A percentile compares a stretch with the other conserved stretches of the same genome.
Conservation (phyloP, 2,797 vertebrate species). For the Crypturellus tataupa region DNA sequence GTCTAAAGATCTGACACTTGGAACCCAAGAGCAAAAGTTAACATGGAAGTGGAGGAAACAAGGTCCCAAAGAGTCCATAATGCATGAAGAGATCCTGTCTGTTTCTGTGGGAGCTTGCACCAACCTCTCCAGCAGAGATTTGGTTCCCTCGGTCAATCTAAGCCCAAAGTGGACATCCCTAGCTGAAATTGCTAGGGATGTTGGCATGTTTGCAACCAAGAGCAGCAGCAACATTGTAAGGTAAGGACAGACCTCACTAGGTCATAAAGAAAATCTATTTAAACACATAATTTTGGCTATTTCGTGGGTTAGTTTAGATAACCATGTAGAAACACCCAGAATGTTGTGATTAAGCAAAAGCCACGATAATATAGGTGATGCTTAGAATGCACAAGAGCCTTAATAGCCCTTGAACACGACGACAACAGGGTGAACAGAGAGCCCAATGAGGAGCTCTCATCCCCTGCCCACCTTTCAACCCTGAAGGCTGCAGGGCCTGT, state of each 20-base stretch:
- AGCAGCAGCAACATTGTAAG: neutral
- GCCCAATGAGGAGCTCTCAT: neutral
- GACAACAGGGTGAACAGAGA: neutral
- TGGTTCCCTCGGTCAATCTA: neutral
- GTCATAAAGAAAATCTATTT: neutral
- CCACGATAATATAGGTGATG: neutral
- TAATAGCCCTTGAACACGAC: neutral
- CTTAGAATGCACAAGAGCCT: neutral
- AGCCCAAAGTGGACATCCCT: neutral
- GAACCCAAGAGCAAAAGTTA: neutral
- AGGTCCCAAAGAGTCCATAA: fast-evolving
- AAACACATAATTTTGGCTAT: neutral
- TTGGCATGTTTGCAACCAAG: fast-evolving
- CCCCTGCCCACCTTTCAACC: neutral
- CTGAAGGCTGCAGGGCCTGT: neutral
- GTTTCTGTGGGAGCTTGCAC: neutral
- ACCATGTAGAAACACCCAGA: neutral
- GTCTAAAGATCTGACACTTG: neutral
- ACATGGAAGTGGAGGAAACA: neutral
- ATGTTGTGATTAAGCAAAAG: fast-evolving
- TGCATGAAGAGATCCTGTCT: neutral
- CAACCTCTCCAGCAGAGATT: neutral
- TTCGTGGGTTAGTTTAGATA: neutral
- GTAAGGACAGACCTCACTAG: neutral
- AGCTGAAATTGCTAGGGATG: neutral